Conservation (phyloP, 64 coral and sea anemone species). For the Stichodactyla mertensii region DNA sequence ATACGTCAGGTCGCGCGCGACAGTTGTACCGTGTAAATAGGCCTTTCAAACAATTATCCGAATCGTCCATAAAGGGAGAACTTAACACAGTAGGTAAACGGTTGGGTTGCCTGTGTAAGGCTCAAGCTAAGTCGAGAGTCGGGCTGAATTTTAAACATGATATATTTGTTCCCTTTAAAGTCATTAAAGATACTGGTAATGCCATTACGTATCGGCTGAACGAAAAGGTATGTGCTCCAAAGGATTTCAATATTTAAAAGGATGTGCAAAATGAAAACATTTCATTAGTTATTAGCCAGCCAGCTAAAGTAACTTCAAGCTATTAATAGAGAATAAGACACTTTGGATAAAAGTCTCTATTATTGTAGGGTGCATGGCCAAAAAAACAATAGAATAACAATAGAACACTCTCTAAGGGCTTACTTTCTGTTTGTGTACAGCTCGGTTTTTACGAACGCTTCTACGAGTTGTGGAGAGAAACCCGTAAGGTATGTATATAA, state of each 20-base stretch:
- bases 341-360: neutral
- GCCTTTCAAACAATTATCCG: too few relatives aligned
- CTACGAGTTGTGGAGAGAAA: conserved; percentile 8
- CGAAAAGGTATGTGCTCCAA: neutral
- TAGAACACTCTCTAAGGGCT: neutral
- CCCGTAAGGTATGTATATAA: conserved; percentile 24
- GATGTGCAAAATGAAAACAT: too few relatives aligned
- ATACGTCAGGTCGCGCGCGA: too few relatives aligned
- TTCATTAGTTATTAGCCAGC: too few relatives aligned
- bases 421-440: neutral
- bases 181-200: conserved; percentile 1
- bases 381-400: too few relatives aligned
- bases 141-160: neutral
- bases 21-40: too few relatives aligned
- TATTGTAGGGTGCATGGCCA: neutral
- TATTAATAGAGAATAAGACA: too few relatives aligned
- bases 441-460: conserved; percentile 23
- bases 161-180: neutral
- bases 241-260: neutral
- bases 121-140: too few relatives aligned
- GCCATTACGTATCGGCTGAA: neutral
- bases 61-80: too few relatives aligned
- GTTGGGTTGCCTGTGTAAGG: too few relatives aligned
- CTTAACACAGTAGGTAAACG: too few relatives aligned
- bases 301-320: too few relatives aligned